A percentile compares a stretch with the other conserved stretches of the same genome.
These are phyloP conservation scores for Leptestheria dahalacensis DNA, from an alignment of 1,140 invertebrate species.

Conservation along the genomic window DNA sequence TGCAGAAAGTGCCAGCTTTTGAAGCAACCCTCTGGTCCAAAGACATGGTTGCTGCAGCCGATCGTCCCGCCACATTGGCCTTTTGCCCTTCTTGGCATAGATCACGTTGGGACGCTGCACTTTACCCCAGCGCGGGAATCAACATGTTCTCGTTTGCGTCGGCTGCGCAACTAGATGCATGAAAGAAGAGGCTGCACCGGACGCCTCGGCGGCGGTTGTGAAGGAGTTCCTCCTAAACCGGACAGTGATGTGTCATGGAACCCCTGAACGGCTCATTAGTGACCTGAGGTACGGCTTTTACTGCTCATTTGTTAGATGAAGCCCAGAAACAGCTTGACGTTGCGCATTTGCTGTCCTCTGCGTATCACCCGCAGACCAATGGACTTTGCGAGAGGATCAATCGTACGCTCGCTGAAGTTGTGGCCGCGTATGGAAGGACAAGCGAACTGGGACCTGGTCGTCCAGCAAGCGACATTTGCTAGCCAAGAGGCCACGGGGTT, in stretches of 20 bases:
- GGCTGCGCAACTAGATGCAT: constrained; percentile 3
- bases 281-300: background rate
- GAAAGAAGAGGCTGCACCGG: constrained; percentile 1
- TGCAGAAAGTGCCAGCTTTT: background rate
- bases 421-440: constrained; percentile 21
- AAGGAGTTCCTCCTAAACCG: background rate
- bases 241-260: background rate
- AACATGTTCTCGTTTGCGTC: background rate
- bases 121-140: constrained; percentile 2
- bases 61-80: background rate
- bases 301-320: background rate
- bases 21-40: no score
- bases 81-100: constrained; percentile 5
- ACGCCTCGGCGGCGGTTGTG: background rate
- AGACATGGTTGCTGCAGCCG: background rate
- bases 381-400: constrained; percentile 23
- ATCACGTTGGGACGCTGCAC: background rate
- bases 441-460: constrained; percentile 24
- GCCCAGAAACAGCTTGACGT: constrained; percentile 9
- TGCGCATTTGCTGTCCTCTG: constrained; percentile 18
- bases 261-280: background rate
- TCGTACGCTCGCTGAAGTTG: constrained; percentile 19
- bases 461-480: constrained; percentile 22
- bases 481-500: constrained; percentile 19
- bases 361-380: constrained; percentile 24